These are phyloP conservation scores for Leptinotarsa lineolata DNA, from an alignment of 1,140 invertebrate species.

Conservation along the genomic window DNA sequence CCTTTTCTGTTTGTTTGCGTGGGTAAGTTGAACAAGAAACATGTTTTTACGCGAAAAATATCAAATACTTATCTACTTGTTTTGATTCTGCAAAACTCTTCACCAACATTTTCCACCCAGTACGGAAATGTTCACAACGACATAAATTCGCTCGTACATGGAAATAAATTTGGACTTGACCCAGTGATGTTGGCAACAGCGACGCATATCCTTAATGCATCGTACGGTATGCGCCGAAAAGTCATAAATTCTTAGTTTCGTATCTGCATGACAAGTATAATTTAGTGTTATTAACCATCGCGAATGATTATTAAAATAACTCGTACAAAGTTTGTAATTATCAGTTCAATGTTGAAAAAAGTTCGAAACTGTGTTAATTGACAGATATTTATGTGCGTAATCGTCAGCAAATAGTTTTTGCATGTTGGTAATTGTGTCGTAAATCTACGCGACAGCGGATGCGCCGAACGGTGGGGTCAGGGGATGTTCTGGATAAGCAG, in stretches of 20 bases:
- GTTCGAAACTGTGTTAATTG: slow-evolving; percentile 8
- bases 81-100: no score
- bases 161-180: slow-evolving; percentile 3
- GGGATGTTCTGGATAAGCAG: no score
- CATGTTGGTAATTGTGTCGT: not conserved
- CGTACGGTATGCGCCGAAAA: not conserved
- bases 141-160: not conserved
- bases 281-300: not conserved
- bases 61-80: no score
- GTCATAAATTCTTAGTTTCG: not conserved
- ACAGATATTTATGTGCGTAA: slow-evolving; percentile 6
- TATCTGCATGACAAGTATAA: not conserved
- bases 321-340: not conserved
- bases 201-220: not conserved
- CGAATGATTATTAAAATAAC: not conserved
- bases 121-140: not conserved
- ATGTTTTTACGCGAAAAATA: no score
- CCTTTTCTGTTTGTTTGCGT: no score
- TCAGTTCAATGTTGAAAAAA: slow-evolving; percentile 4
- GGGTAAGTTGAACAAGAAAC: no score
- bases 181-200: not conserved
- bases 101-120: no score
- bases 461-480: no score
- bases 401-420: not conserved
- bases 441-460: not conserved